These are phyloP conservation scores for Metopia argyrocephala DNA, from an alignment of 2,888 invertebrate species.

Conservation along the genomic window DNA sequence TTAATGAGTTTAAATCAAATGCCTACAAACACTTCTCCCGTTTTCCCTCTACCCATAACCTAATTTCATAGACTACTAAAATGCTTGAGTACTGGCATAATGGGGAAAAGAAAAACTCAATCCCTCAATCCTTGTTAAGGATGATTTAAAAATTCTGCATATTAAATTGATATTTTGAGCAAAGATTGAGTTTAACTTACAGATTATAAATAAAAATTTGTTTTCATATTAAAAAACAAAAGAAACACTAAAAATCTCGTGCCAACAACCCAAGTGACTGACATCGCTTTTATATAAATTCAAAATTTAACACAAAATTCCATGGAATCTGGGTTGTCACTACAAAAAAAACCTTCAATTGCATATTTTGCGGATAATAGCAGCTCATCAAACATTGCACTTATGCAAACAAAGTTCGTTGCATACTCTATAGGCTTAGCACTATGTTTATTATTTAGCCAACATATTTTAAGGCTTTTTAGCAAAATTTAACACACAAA, in stretches of 20 bases:
- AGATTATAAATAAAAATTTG: too few relatives aligned
- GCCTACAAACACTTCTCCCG: too few relatives aligned
- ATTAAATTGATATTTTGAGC: too few relatives aligned
- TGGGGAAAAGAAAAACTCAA: too few relatives aligned
- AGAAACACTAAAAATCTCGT: background rate
- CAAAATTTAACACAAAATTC: constrained; percentile 1
- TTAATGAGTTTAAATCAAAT: too few relatives aligned
- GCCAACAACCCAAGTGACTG: background rate
- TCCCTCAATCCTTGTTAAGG: too few relatives aligned
- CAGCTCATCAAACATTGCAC: constrained; percentile 24
- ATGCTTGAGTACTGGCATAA: too few relatives aligned
- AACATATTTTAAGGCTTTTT: constrained; percentile 39
- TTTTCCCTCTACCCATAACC: too few relatives aligned
- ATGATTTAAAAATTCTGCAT: too few relatives aligned
- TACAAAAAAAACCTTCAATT: constrained; percentile 27
- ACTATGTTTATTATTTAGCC: constrained; percentile 31
- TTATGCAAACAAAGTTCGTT: background rate
- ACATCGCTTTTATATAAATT: background rate
- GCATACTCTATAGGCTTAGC: constrained; percentile 14
- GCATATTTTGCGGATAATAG: constrained; percentile 32
- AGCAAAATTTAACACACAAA: background rate
- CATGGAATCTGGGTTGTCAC: background rate
- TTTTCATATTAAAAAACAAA: too few relatives aligned
- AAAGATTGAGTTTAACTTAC: too few relatives aligned
- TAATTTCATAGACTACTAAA: too few relatives aligned